phyloP scores from a whole-genome alignment of 2,113 vertebrate species.

The Pantherophis guttatus region DNA sequence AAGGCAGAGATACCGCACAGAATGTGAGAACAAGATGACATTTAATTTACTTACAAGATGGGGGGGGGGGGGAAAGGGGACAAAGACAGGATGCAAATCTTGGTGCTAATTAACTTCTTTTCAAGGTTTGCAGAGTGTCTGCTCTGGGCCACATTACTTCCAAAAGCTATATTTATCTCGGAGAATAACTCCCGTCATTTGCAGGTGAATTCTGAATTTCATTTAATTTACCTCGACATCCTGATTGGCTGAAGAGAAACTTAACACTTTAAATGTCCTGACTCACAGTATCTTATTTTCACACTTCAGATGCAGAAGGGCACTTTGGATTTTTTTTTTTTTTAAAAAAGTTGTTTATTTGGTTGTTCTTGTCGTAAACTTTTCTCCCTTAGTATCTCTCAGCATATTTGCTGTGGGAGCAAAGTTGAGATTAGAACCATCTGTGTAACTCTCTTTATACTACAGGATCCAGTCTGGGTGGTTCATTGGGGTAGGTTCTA shows the following conservation, averaged over 20 bases:
- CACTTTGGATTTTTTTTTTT: background rate
- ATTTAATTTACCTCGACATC: background rate
- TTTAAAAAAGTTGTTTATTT: background rate
- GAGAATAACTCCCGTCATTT: background rate
- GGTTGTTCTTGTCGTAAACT: background rate
- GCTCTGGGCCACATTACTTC: background rate
- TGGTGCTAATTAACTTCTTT: background rate
- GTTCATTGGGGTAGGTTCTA: too few species aligned
- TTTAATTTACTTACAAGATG: background rate
- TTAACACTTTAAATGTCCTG: background rate
- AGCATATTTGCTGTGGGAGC: background rate
- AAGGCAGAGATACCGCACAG: background rate
- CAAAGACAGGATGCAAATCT: background rate
- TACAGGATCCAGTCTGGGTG: too few species aligned
- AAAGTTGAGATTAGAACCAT: background rate
- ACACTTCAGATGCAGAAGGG: background rate
- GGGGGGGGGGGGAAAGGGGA: rapidly evolving
- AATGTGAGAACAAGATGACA: background rate
- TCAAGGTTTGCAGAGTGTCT: background rate
- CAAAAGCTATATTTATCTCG: background rate
- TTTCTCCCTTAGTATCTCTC: background rate
- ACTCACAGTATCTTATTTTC: background rate
- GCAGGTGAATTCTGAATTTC: background rate
- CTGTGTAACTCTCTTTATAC: background rate
- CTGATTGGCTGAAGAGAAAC: background rate